Conservation (phyloP, 2,113 vertebrate genomes). For the Bubo blakistoni region DNA sequence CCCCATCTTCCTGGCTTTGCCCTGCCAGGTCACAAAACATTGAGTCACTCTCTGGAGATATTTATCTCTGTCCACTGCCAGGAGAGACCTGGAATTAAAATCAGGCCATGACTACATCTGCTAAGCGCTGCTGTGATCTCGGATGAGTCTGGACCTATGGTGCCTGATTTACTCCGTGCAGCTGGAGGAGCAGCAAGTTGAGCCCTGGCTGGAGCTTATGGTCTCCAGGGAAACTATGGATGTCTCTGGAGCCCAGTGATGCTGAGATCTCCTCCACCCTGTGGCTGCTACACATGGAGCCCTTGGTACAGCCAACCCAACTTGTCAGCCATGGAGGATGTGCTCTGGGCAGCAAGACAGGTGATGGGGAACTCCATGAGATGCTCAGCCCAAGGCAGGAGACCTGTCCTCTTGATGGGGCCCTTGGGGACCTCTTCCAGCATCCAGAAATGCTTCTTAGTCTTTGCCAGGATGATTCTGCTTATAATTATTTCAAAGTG, state of each 20-base stretch:
- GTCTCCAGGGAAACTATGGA: neutral
- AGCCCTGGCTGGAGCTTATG: neutral
- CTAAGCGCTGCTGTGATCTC: neutral
- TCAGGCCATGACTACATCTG: neutral
- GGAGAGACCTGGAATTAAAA: neutral
- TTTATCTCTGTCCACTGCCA: neutral
- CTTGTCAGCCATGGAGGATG: neutral
- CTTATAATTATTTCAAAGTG: neutral
- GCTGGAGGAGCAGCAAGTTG: neutral
- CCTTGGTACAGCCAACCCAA: neutral
- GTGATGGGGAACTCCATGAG: neutral
- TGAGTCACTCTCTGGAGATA: neutral
- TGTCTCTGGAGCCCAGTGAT: neutral
- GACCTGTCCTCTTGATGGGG: neutral
- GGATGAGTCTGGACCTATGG: neutral
- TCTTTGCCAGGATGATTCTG: neutral
- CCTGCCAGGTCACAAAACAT: neutral
- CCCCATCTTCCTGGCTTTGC: neutral
- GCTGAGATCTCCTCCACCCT: neutral
- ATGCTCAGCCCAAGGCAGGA: neutral
- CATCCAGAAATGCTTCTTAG: neutral
- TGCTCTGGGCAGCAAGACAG: neutral
- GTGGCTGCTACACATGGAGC: neutral
- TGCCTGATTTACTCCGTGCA: rapidly evolving
- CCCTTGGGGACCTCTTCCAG: neutral